Percentiles rank a stretch among this genome's conserved stretches.
Conservation (phyloP, 1,140 invertebrate species). For the Grapholita molesta region DNA sequence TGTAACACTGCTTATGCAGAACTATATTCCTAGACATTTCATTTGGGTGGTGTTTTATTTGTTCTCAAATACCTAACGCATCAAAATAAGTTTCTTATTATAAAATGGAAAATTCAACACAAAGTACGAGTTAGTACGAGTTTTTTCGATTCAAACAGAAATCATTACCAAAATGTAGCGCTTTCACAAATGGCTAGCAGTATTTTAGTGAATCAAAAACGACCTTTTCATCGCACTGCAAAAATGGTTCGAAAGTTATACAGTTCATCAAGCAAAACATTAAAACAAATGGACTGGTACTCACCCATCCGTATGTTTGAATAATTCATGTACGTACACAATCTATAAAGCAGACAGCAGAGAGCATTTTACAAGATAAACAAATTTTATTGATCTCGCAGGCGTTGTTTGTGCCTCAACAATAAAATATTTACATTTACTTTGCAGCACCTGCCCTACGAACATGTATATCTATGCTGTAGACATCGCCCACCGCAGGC, state of each 20-base stretch:
- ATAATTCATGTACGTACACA: constrained; percentile 71
- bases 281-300: constrained; percentile 67
- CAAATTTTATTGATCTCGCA: constrained; percentile 77
- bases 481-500: constrained; percentile 41
- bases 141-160: background rate
- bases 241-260: constrained; percentile 38
- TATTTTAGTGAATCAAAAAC: background rate
- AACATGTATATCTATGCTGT: constrained; percentile 21
- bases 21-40: background rate
- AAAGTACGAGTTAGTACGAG: too few relatives aligned
- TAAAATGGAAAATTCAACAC: too few relatives aligned
- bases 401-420: constrained; percentile 68
- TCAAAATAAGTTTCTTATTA: too few relatives aligned
- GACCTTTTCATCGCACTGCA: background rate
- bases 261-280: constrained; percentile 57
- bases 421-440: constrained; percentile 77
- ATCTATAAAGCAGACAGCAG: constrained; percentile 72
- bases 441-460: constrained; percentile 63
- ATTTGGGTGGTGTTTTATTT: background rate
- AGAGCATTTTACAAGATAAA: constrained; percentile 75
- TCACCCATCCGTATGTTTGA: constrained; percentile 66
- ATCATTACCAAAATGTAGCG: background rate
- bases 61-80: background rate
- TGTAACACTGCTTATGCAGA: background rate
- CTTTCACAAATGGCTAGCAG: background rate